phyloP scores from a whole-genome alignment of 1,140 invertebrate genomes.

The Aculops lycopersici region DNA sequence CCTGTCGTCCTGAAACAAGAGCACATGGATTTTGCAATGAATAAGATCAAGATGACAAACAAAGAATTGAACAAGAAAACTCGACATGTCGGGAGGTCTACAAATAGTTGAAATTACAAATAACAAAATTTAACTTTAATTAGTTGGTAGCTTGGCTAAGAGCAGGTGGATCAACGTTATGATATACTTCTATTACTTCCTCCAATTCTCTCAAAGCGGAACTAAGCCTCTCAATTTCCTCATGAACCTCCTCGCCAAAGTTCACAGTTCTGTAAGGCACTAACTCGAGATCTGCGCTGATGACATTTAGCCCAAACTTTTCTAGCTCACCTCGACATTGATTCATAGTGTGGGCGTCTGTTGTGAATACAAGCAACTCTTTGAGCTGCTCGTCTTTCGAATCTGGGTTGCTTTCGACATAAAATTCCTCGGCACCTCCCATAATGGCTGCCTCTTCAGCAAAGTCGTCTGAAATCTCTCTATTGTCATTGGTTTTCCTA shows the following conservation, averaged over 20 bases:
- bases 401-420: not conserved
- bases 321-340: not conserved
- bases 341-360: not conserved
- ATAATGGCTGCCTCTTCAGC: constrained; percentile 11
- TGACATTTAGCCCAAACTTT: not conserved
- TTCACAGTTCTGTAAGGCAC: not conserved
- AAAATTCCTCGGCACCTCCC: constrained; percentile 12
- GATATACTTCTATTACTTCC: not conserved
- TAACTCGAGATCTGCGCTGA: not conserved
- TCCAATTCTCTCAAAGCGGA: not conserved
- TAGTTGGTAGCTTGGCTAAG: too few relatives aligned
- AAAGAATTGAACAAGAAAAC: too few relatives aligned
- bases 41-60: constrained; percentile 6
- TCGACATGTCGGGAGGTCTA: too few relatives aligned
- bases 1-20: not conserved
- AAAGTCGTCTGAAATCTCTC: constrained; percentile 5
- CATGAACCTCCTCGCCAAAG: not conserved
- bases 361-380: not conserved
- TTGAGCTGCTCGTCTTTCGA: not conserved
- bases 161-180: too few relatives aligned
- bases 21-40: constrained; percentile 3
- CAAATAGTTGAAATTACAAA: too few relatives aligned
- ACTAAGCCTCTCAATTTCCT: not conserved
- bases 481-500: not conserved
- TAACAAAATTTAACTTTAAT: too few relatives aligned